Evolutionary conservation across 2,888 invertebrate species (phyloP).

Genomic region (Cephus nigrinus): DNA sequence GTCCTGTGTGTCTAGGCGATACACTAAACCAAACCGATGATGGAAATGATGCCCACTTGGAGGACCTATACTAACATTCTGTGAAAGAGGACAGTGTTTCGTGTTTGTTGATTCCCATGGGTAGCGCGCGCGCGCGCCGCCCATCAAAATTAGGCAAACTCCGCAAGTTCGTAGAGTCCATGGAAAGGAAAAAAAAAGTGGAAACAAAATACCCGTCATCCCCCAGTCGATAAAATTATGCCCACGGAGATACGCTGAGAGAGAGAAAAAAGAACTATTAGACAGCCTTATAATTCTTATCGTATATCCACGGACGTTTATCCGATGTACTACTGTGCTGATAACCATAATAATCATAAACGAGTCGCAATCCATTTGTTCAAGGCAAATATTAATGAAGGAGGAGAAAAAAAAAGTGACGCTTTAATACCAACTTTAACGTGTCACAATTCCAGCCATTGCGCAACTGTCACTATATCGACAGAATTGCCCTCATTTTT

Average conservation of each 20-base stretch:
- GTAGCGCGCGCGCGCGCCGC: conserved; percentile 9
- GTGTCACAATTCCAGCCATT: background rate
- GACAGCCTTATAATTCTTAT: background rate
- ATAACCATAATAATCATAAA: background rate
- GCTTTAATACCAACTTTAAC: background rate
- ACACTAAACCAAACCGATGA: conserved; percentile 28
- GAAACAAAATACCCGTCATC: background rate
- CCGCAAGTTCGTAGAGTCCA: background rate
- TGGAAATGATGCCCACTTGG: conserved; percentile 29
- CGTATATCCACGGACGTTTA: background rate
- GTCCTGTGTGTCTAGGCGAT: conserved; percentile 25
- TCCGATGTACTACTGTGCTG: background rate
- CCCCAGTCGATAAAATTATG: background rate
- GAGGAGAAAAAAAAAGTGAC: background rate
- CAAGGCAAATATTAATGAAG: background rate
- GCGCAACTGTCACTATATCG: background rate
- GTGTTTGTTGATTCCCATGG: conserved; percentile 22
- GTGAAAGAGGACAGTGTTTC: conserved; percentile 13
- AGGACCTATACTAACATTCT: conserved; percentile 40
- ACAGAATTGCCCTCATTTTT: background rate
- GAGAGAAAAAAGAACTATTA: background rate
- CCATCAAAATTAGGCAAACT: conserved; percentile 11
- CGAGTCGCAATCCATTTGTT: background rate
- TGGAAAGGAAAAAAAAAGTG: background rate
- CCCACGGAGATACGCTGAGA: background rate